Base-by-base conservation (phyloP, 1,140 invertebrate species). In the Trachymyrmex septentrionalis region DNA sequence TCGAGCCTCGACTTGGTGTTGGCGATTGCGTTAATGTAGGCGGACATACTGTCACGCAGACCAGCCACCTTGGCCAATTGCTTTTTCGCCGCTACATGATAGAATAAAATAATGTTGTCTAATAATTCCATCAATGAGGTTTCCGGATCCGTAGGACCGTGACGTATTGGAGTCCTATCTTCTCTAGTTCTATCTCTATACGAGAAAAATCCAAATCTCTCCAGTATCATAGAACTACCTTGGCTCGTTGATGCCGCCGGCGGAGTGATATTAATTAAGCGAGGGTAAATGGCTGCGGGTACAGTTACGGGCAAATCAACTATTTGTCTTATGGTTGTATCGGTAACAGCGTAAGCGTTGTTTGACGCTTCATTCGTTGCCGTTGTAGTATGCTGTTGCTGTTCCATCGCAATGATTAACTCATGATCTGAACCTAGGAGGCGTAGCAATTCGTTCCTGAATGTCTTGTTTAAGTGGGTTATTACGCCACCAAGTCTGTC, bases 401-500 rank as follows among this genome's bases (percentile, higher is more conserved):
- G 92, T 50, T 96, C 94, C 76, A 95, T 91, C 30, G 95, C 92
- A 24, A 90, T 86, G 7, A 94, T 86, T 19, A 95, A 92, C 44
- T 95, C 91, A 69, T 96, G 95, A 78, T 95, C 94, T 2, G 89
- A 30, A 34, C 96, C 96, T 72, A 96, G 92, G 67, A 94, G 89
- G 10, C 93, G 76, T 69, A 95, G 86, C 3, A 96, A 91, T 81
- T 96, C 96, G 78, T 93, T 93, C 87, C 95, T 95, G 87, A 96
- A 96, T 0, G 96, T 96, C 92, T 97, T 97, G n/a, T 96, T 96
- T 9, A 97, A 94, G 93, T 97, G 96, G 3, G 96, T 97, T 53
- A 97, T 92, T 0, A 97, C 95, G 19, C 97, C 97, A 61, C 97
- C 97, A 53, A 97, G 95, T 85, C 97, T 95, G 91, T 97, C 97